Base-by-base conservation (phyloP, 2,113 vertebrate species). In the Benitochromis conjunctus region DNA sequence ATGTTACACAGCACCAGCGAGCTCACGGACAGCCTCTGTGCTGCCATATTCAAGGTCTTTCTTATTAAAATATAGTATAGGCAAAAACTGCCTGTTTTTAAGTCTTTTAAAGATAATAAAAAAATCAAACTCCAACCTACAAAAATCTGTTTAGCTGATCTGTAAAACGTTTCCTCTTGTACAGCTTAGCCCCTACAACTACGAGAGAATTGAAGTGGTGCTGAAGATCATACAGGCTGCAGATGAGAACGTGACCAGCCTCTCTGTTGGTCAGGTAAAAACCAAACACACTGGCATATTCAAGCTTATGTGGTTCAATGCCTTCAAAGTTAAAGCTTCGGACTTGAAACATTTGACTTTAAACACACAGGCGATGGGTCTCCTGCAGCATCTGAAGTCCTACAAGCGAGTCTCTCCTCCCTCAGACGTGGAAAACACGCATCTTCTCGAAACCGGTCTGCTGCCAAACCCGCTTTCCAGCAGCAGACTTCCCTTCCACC, bases 181-280 rank as follows among this genome's bases (percentile, higher is more conserved):
- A 46, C 95, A 99, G 99, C 95, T 99, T 91, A 98, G 97, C 91
- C 98, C 99, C 3, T 99, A 99, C 83, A 97, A 98, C 89, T 99
- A 99, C 11, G 98, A 99, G 95, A 96, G 96, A 90, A 97, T 99
- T 38, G 98, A 98, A 92, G 95, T 97, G 36, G 93, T 98, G 84
- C 95, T 99, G 80, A 97, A 96, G 89, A 97, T 98, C 86, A 97
- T 99, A 29, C 96, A 98, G 88, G 96, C 92, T 66, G 96, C 97
- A 3, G 97, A 98, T 83, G 98, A 97, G 58, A 96, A 95, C 79
- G 96, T 96, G 81, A 92, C 95, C 24, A 94, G 87, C 83, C 96
- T 99, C 86, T 96, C 97, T 2, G 79, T 98, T 26, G 96, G 91
- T 89, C 97, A 98, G 98, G 99, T 94, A 88, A 89, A 89, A 66